Evolutionary conservation across 2,888 invertebrate genomes (phyloP), one percentile per base, ranked within the genome.

Genomic region (Pyrgus malvae): DNA sequence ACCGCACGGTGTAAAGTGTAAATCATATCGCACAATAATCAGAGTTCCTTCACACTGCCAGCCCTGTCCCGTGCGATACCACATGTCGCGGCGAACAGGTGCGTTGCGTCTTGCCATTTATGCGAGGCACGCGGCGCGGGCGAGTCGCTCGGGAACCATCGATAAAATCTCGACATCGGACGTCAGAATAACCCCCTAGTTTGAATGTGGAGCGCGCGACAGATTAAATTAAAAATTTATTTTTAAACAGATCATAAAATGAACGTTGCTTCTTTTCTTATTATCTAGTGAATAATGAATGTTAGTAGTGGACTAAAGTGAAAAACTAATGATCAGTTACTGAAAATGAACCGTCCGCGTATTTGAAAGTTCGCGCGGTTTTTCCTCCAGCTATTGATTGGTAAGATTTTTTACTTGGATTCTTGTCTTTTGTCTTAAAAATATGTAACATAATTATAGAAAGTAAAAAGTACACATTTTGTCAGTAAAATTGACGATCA

Each of bases 71-170:
- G 68, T 70, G 68, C 70, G 61, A 64, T 71, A 69, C 65, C 51
- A 60, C 23, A 68, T 65, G 72, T 68, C 65, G 70, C 66, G 67
- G 57, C 64, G 70, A 72, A 74, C 83, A 80, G 80, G 85, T 74
- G 72, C 66, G 63, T 50, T 65, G 67, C 71, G n/a, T n/a, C n/a
- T 71, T 72, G 84, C 79, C 88, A 88, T 85, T 87, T 86, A 83
- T 70, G 72, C 77, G 76, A 79, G 79, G 78, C 76, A 72, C 88
- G 83, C 78, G 79, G 83, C 63, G 69, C 76, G 68, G 77, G 70
- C 73, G 76, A 80, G 86, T 78, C 80, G 53, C 63, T 62, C 62
- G 60, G 73, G 70, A 27, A 69, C 67, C 35, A 40, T 46, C 49
- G 55, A 53, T 45, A 29, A 19, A 54, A 60, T 55, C 50, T 44